Evolutionary conservation across 2,113 vertebrate species (phyloP), one percentile per base, ranked within the genome.

Genomic region (Alethe diademata): DNA sequence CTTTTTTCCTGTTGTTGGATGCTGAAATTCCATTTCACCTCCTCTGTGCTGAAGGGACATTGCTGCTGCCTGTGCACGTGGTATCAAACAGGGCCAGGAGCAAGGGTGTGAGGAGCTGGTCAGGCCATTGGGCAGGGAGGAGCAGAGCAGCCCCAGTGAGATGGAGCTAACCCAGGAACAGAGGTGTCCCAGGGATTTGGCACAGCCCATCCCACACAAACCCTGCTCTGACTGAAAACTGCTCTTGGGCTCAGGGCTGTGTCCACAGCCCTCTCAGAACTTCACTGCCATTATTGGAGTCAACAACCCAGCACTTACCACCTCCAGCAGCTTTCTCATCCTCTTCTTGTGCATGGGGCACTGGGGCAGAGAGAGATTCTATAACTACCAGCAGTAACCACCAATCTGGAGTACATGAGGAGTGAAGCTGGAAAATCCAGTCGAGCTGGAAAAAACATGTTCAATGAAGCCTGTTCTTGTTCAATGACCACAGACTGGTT

Each of bases 101-200:
- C 54, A 48, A 47, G 50, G 28, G 12, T 57, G 16, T 26, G 12
- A 73, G 36, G 67, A 58, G 29, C 38, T 57, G 40, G 31, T 25
- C 3, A 2, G 43, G 64, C 5, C 20, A 7, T 16, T 0, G 0
- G 45, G 20, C 56, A 45, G 33, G 33, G 26, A 62, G 57, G 42
- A 75, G 22, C 24, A 48, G 40, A 42, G 12, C 2, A 5, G 11
- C 0, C 0, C 23, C 0, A 58, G 17, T 3, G 18, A 48, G 48
- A 26, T 20, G 28, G 72, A 72, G n/a, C 33, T 60, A 38, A 58
- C 14, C 7, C 45, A 60, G 40, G 43, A 16, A 16, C 17, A 64
- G 35, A 2, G 43, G 0, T 19, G 28, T 23, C 47, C 29, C 45
- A 60, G 73, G 40, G 14, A 8, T 51, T 9, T 70, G 60, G 35